Evolutionary conservation across 2,797 vertebrate genomes (phyloP), one percentile per base, ranked within the genome.

Genomic region (Gallinago nigripennis): DNA sequence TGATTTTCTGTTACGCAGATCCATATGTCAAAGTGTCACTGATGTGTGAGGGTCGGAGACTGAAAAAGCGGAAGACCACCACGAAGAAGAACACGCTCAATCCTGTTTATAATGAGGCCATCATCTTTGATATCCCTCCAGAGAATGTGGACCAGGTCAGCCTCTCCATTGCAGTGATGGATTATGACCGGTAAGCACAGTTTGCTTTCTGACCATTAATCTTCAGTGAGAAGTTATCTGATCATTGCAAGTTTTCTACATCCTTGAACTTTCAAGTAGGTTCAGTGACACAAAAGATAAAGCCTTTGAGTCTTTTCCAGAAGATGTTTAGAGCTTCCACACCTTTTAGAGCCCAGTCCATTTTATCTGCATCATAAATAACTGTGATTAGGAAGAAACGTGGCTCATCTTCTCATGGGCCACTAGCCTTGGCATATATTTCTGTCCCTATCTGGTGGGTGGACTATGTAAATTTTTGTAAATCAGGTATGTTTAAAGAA

Each of bases 91-190:
- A 98, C 97, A 99, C 99, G 0, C 98, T 99, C 7, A 99, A 99
- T 80, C 99, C 99, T 0, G 66, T 98, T 77, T 99, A 99, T 97
- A 99, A 99, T 0, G 99, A 99, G 98, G 99, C 99, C 92, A 99
- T 99, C 94, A 99, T 99, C 97, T 99, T 99, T 16, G 99, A 99
- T 91, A 99, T 99, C 64, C 99, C 99, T 37, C 99, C 99, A 0
- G 99, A 99, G 98, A 99, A 99, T 2, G 99, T 99, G 97, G 99
- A 99, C 91, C 99, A 99, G 97, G 99, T 99, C 98, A 99, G 99
- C 98, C 98, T 99, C 90, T 99, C 99, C 97, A 99, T 99, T 85
- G 98, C 98, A 6, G 99, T 99, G 95, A 99, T 99, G 99, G 99
- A 99, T 96, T 99, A 99, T 0, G 99, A 99, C 83, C 98, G 99